Conservation (phyloP, 2,888 invertebrate genomes). For the Cyrtodaria siliqua region DNA sequence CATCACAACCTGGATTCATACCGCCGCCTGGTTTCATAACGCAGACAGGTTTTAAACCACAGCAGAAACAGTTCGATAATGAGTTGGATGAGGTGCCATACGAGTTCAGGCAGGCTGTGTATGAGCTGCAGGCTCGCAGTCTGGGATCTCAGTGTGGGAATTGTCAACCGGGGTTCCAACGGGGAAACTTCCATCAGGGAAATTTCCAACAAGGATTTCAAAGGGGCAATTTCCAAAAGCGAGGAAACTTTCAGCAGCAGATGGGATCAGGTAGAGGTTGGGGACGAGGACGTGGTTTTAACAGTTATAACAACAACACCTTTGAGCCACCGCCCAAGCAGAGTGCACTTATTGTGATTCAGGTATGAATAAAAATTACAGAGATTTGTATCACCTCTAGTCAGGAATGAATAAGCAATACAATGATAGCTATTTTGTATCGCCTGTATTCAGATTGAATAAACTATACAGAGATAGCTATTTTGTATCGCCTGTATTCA, state of each 20-base stretch:
- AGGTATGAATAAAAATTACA: conserved; percentile 22
- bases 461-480: too few species aligned
- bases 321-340: conserved; percentile 20
- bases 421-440: too few species aligned
- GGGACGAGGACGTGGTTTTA: conserved; percentile 25
- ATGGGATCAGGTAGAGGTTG: conserved; percentile 1
- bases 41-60: neutral
- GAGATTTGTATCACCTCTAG: too few species aligned
- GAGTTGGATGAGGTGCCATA: conserved; percentile 19
- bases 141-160: conserved; percentile 10
- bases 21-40: too few species aligned
- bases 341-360: conserved; percentile 55
- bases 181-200: conserved; percentile 23
- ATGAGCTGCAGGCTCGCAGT: conserved; percentile 13
- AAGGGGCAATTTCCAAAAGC: conserved; percentile 12
- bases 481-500: too few species aligned
- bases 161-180: conserved; percentile 6
- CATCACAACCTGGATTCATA: too few species aligned
- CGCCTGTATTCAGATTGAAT: too few species aligned
- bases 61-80: conserved; percentile 1
- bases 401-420: too few species aligned
- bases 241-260: conserved; percentile 5
- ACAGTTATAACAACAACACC: conserved; percentile 1
- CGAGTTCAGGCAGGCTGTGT: conserved; percentile 23
- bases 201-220: conserved; percentile 17